Percentiles rank a stretch among this genome's conserved stretches.
Evolutionary conservation across 1,140 invertebrate genomes (phyloP).

Genomic region (Nixonia krombeini): DNA sequence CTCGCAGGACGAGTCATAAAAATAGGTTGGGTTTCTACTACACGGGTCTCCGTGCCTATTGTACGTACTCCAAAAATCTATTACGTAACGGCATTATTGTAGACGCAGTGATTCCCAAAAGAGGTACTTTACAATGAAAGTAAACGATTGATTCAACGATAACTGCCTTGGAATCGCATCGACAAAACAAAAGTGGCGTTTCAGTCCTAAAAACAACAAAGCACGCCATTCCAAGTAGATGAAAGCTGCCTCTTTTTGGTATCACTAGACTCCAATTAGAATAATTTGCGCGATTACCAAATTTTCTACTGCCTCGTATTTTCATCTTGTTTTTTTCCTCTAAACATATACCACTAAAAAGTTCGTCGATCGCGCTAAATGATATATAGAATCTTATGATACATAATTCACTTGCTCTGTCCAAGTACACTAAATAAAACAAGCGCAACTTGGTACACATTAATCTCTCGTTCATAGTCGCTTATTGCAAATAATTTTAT

Average conservation of each 20-base stretch:
- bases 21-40: conserved; percentile 58
- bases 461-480: conserved; percentile 27
- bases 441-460: conserved; percentile 20
- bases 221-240: too few relatives aligned
- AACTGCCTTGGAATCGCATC: too few relatives aligned
- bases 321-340: conserved; percentile 3
- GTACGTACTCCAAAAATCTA: conserved; percentile 17
- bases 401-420: conserved; percentile 54
- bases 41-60: conserved; percentile 17
- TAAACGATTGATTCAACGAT: too few relatives aligned
- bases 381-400: conserved; percentile 62
- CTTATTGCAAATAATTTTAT: conserved; percentile 54
- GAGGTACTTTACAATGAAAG: too few relatives aligned
- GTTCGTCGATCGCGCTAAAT: conserved; percentile 32
- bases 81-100: background rate
- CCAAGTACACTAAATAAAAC: conserved; percentile 32
- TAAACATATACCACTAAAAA: conserved; percentile 29
- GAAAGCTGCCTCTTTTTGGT: too few relatives aligned
- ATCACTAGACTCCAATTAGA: too few relatives aligned
- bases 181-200: too few relatives aligned
- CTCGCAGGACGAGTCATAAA: too few relatives aligned
- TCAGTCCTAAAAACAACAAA: too few relatives aligned
- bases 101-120: background rate
- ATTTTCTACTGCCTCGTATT: conserved; percentile 6
- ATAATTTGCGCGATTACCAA: background rate